These are phyloP conservation scores for Aricia agestis DNA, from an alignment of 1,140 invertebrate species.

Conservation along the genomic window DNA sequence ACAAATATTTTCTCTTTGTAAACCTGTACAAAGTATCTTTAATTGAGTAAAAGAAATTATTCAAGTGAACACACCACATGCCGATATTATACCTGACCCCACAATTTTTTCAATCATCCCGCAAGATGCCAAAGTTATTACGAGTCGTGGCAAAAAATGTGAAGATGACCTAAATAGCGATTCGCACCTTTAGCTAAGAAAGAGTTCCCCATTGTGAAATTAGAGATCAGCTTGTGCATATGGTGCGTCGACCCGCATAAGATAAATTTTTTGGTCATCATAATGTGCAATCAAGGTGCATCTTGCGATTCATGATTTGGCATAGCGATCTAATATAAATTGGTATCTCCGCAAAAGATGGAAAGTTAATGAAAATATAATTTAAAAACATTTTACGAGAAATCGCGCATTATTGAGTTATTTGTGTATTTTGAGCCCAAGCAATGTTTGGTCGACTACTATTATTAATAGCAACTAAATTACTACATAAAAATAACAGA, in stretches of 20 bases:
- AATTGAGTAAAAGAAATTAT: background rate
- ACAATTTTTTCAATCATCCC: background rate
- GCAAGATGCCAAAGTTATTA: constrained; percentile 14
- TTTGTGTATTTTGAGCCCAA: too few species aligned
- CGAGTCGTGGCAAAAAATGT: background rate
- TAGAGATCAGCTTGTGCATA: constrained; percentile 51
- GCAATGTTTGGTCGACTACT: too few species aligned
- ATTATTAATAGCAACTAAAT: too few species aligned
- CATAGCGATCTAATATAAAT: too few species aligned
- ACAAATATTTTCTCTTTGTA: too few species aligned
- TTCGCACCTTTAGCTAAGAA: constrained; percentile 59
- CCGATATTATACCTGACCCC: background rate
- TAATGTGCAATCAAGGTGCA: constrained; percentile 18
- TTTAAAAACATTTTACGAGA: too few species aligned
- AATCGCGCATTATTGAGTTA: too few species aligned
- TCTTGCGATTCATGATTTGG: background rate
- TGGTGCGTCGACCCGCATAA: constrained; percentile 43
- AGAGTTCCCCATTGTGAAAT: constrained; percentile 51
- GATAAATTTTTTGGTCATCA: constrained; percentile 31
- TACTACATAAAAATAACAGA: too few species aligned
- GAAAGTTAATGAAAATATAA: background rate
- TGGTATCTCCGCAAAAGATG: too few species aligned
- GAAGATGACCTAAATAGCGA: constrained; percentile 53
- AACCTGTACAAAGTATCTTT: too few species aligned
- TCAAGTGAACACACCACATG: background rate